Base-by-base conservation (phyloP, 37 sponge, comb jelly and placozoan genomes). In the Beroe ovata region DNA sequence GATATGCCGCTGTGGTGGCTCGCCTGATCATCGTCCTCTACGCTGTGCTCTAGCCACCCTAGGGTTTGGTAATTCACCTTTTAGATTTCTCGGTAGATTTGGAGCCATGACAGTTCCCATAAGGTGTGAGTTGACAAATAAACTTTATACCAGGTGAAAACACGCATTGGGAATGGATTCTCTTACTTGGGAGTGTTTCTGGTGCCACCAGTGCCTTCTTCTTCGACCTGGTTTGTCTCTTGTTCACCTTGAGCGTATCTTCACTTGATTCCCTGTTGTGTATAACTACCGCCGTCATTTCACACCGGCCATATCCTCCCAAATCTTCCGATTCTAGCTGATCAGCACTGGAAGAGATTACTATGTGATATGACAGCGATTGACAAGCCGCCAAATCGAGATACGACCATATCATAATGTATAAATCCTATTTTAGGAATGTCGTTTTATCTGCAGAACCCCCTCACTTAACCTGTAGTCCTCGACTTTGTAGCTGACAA, bases 301-400 rank as follows among this genome's bases (percentile, higher is more conserved):
- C 18, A 14, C 29, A 32, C 8, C 69, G 25, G 18, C 36, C 69
- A 37, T 66, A 66, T 18, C 69, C 69, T 11, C 69, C 69, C 69
- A 66, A 30, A 33, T 66, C 69, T 14, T 66, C 69, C 8, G 63
- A 62, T 62, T 62, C 63, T 62, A 62, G 54, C 54, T 47, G 54
- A 11, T 47, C 54, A 16, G 54, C 54, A 11, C 54, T 47, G 54
- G 54, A 47, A 47, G 54, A 47, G 11, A 47, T 47, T 47, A 11
- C 54, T 47, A 47, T 47, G 54, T 47, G 11, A 47, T n/a, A n/a
- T n/a, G n/a, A n/a, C n/a, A n/a, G n/a, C n/a, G n/a, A n/a, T n/a
- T n/a, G n/a, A n/a, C n/a, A n/a, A n/a, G n/a, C n/a, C n/a, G n/a
- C n/a, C n/a, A n/a, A n/a, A n/a, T n/a, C n/a, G n/a, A n/a, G n/a